phyloP scores from a whole-genome alignment of 2,113 vertebrate genomes.

The Pluvianellus socialis region DNA sequence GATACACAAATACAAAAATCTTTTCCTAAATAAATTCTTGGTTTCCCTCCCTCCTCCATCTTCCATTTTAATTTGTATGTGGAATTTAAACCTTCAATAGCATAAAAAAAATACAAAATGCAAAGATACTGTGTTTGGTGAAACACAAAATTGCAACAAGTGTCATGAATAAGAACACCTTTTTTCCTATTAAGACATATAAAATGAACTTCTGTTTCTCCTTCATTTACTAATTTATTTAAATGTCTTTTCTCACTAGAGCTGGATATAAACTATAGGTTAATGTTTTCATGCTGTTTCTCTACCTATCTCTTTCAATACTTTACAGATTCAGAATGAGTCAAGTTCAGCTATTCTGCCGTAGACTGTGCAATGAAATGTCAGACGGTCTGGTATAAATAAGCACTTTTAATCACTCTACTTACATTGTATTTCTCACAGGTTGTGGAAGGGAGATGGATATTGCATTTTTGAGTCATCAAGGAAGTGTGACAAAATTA shows the following conservation, averaged over 20 bases:
- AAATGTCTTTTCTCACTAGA: neutral
- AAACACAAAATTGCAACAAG: neutral
- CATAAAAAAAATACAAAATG: neutral
- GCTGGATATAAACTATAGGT: neutral
- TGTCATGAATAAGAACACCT: neutral
- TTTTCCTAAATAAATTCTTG: neutral
- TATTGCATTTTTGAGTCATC: neutral
- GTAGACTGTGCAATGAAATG: neutral
- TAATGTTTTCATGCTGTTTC: neutral
- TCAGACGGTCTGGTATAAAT: neutral
- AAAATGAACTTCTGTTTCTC: neutral
- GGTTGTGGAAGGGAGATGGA: neutral
- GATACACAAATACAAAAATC: neutral
- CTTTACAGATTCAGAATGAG: neutral
- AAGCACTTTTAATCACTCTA: neutral
- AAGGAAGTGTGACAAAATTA: neutral
- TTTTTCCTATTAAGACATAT: neutral
- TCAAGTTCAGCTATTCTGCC: neutral
- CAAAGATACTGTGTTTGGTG: neutral
- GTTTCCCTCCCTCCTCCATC: neutral
- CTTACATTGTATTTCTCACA: neutral
- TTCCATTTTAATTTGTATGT: neutral
- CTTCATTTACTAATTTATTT: neutral
- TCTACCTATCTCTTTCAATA: neutral
- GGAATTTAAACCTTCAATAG: neutral